phyloP scores from a whole-genome alignment of 2,888 invertebrate genomes.

The Drosophila histrio region DNA sequence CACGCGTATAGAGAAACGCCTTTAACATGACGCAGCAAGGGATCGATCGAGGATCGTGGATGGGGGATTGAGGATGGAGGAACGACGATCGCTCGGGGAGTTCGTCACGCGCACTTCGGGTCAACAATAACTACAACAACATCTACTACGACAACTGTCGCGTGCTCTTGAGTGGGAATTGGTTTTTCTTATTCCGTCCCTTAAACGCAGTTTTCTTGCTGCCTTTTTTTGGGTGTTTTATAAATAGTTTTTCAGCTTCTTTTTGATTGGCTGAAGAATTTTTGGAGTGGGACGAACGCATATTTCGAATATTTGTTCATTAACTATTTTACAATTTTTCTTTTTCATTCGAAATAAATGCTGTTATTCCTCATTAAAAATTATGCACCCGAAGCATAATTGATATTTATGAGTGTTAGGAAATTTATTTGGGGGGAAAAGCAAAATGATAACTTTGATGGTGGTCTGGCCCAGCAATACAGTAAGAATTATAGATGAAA shows the following conservation, averaged over 20 bases:
- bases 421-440: slow-evolving; percentile 9
- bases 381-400: slow-evolving; percentile 49
- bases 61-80: slow-evolving; percentile 1
- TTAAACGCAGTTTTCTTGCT: slow-evolving; percentile 5
- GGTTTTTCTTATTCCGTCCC: slow-evolving; percentile 23
- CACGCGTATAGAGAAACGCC: slow-evolving; percentile 51
- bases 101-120: slow-evolving; percentile 50
- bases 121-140: neutral
- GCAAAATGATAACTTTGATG: slow-evolving; percentile 28
- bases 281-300: slow-evolving; percentile 5
- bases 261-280: slow-evolving; percentile 52
- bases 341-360: slow-evolving; percentile 36
- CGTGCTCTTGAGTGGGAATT: slow-evolving; percentile 63
- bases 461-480: slow-evolving; percentile 14
- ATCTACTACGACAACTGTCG: slow-evolving; percentile 46
- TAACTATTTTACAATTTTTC: slow-evolving; percentile 30
- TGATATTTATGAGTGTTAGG: slow-evolving; percentile 64
- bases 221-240: slow-evolving; percentile 40
- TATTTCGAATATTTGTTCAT: slow-evolving; percentile 47
- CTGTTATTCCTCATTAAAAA: slow-evolving; percentile 72
- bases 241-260: slow-evolving; percentile 55
- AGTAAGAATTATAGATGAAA: slow-evolving; percentile 42
- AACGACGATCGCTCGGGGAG: slow-evolving; percentile 38
- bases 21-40: slow-evolving; percentile 57
- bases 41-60: slow-evolving; percentile 15